Conservation (phyloP, 2,888 invertebrate genomes). For the Phania funesta region DNA sequence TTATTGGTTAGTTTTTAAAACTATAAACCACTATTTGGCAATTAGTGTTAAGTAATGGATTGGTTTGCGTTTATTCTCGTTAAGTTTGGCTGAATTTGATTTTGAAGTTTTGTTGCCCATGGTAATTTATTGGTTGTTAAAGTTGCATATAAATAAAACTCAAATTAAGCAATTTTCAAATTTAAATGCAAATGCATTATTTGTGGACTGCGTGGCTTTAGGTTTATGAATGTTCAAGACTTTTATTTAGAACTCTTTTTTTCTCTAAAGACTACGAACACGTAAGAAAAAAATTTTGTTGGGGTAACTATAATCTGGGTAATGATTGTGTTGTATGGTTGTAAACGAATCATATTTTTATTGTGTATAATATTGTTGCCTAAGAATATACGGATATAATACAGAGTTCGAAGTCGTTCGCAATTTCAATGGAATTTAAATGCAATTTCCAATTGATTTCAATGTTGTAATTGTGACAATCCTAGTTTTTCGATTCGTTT, state of each 20-base stretch:
- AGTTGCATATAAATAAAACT: conserved; percentile 51
- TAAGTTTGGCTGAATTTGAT: conserved; percentile 2
- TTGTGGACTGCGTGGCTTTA: background rate
- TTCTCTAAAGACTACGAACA: background rate
- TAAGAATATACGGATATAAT: too few species aligned
- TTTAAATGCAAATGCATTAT: conserved; percentile 65
- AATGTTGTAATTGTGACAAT: too few species aligned
- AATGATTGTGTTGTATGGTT: too few species aligned
- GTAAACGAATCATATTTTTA: too few species aligned
- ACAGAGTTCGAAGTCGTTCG: too few species aligned
- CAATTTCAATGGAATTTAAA: too few species aligned
- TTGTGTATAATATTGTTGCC: too few species aligned
- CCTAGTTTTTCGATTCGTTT: too few species aligned
- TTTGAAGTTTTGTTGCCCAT: conserved; percentile 51
- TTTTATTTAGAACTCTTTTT: background rate
- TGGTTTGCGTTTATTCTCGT: conserved; percentile 40
- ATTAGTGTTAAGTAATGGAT: conserved; percentile 60
- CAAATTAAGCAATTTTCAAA: conserved; percentile 65
- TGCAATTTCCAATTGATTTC: too few species aligned
- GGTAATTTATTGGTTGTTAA: conserved; percentile 63
- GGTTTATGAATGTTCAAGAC: conserved; percentile 17
- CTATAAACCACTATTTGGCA: conserved; percentile 55
- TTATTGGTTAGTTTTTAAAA: conserved; percentile 37
- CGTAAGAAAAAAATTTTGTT: background rate
- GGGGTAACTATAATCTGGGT: too few species aligned